Conservation (phyloP, 2,888 invertebrate genomes). For the Willowsia nigromaculata region DNA sequence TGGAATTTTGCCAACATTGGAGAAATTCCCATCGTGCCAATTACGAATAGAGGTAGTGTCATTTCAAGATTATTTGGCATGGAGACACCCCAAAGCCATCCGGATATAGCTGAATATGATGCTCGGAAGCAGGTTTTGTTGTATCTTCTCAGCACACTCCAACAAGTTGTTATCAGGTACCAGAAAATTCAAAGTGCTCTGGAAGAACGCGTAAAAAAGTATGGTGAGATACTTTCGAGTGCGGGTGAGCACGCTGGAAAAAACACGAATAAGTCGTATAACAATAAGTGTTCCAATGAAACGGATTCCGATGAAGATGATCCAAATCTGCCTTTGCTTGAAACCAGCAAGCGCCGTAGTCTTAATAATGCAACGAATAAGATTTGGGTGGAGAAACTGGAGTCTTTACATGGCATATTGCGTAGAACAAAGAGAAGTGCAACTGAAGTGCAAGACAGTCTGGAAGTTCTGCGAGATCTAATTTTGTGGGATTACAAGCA, state of each 20-base stretch:
- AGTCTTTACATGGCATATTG: neutral
- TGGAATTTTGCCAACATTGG: slow-evolving; percentile 2
- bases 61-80: neutral
- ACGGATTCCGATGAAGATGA: slow-evolving; percentile 51
- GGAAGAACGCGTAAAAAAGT: slow-evolving; percentile 30
- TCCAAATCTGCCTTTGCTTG: slow-evolving; percentile 44
- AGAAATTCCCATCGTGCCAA: neutral
- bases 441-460: slow-evolving; percentile 59
- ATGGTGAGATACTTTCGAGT: neutral
- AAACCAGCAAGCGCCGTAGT: neutral
- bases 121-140: slow-evolving; percentile 28
- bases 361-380: neutral
- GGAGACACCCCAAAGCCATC: neutral
- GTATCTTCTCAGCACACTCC: neutral
- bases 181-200: slow-evolving; percentile 19
- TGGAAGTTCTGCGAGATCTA: slow-evolving; percentile 56
- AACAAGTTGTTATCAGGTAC: slow-evolving; percentile 43
- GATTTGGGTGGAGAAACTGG: neutral
- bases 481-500: slow-evolving; percentile 66
- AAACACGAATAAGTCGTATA: neutral
- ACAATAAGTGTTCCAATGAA: neutral
- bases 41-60: neutral
- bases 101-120: neutral
- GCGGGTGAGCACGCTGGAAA: neutral
- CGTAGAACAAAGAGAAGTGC: slow-evolving; percentile 27